A percentile compares a stretch with the other conserved stretches of the same genome.
These are phyloP conservation scores for Salpingus planirostris DNA, from an alignment of 2,888 invertebrate genomes.

Conservation along the genomic window DNA sequence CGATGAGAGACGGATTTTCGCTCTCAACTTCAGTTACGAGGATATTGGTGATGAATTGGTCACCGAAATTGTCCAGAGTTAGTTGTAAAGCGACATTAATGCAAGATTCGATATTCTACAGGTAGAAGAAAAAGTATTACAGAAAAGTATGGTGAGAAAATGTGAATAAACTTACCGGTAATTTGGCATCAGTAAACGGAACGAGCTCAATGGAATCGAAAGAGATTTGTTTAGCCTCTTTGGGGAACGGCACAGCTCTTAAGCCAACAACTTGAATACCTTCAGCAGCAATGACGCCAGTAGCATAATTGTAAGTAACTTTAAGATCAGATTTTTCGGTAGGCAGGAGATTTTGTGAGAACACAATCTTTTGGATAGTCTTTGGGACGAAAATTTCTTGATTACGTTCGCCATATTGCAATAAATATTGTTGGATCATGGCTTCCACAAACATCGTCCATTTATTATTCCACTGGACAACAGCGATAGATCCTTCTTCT, in stretches of 20 bases:
- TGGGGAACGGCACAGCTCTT: conserved; percentile 23
- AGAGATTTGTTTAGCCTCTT: conserved; percentile 23
- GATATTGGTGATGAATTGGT: conserved; percentile 25
- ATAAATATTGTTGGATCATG: conserved; percentile 69
- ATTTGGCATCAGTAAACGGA: conserved; percentile 21
- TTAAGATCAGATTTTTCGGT: conserved; percentile 26
- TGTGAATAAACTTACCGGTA: no score
- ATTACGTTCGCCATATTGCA: conserved; percentile 53
- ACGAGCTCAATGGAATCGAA: conserved; percentile 32
- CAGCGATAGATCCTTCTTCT: conserved; percentile 34
- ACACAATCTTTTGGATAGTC: conserved; percentile 45
- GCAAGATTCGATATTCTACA: conserved; percentile 32
- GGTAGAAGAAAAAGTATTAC: conserved; percentile 5
- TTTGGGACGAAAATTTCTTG: conserved; percentile 65
- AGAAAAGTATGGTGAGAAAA: no score
- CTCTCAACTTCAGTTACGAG: conserved; percentile 34
- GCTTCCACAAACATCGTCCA: conserved; percentile 87
- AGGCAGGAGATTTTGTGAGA: conserved; percentile 33
- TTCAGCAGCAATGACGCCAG: conserved; percentile 28
- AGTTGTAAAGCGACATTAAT: conserved; percentile 33
- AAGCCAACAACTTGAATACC: conserved; percentile 34
- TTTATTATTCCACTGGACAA: conserved; percentile 43
- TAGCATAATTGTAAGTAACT: conserved; percentile 32
- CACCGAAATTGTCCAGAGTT: conserved; percentile 28
- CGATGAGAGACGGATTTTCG: conserved; percentile 21